phyloP scores from a whole-genome alignment of 2,888 invertebrate genomes.

The Lasioglossum malachurum region DNA sequence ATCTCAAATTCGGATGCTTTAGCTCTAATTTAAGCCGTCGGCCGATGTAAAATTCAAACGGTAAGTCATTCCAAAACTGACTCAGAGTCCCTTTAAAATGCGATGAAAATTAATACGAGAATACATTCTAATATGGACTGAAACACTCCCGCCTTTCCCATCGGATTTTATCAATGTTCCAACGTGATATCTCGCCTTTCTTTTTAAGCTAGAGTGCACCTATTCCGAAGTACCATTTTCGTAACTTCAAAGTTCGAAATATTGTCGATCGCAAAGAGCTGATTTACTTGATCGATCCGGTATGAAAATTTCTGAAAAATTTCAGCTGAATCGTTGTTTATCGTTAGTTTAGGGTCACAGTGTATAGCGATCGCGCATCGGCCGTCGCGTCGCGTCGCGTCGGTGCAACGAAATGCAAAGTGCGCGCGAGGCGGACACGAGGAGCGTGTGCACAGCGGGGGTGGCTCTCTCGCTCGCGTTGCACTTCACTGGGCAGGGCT shows the following conservation, averaged over 20 bases:
- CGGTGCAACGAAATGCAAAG: background rate
- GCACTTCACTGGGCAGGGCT: slow-evolving; percentile 51
- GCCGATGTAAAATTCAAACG: background rate
- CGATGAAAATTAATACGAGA: background rate
- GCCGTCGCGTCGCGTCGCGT: no score
- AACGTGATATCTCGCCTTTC: background rate
- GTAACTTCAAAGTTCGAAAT: no score
- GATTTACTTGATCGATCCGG: background rate
- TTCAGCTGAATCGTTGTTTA: background rate
- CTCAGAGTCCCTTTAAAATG: no score
- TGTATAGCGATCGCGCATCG: slow-evolving; percentile 16
- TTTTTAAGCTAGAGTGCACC: background rate
- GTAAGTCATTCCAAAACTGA: background rate
- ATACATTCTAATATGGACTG: background rate
- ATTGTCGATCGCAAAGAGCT: background rate
- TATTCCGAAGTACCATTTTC: no score
- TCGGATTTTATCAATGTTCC: background rate
- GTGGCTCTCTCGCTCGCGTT: slow-evolving; percentile 17
- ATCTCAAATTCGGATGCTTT: background rate
- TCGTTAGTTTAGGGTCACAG: background rate
- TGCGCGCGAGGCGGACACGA: slow-evolving; percentile 9
- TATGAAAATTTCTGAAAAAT: background rate
- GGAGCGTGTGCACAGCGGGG: slow-evolving; percentile 11
- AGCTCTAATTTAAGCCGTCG: background rate
- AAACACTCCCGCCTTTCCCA: background rate